A percentile compares a stretch with the other conserved stretches of the same genome.
Evolutionary conservation across 2,113 vertebrate genomes (phyloP).

Genomic region (Regulus satrapa): DNA sequence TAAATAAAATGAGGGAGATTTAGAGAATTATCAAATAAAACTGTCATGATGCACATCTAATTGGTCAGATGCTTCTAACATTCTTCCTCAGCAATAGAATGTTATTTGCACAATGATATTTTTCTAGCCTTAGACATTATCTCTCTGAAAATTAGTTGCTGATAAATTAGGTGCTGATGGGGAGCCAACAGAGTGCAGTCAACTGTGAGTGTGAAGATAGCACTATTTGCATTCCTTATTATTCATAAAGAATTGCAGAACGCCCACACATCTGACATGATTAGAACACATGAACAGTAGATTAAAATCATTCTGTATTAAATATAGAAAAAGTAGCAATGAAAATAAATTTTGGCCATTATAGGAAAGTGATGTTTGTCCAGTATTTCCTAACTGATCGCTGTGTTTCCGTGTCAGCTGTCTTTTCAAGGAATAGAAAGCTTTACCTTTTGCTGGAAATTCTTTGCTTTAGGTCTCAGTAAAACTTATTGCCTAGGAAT

Average conservation of each 20-base stretch:
- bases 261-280: slow-evolving; percentile 62
- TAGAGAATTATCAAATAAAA: not conserved
- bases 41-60: not conserved
- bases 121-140: slow-evolving; percentile 27
- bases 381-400: not conserved
- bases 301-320: slow-evolving; percentile 55
- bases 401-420: not conserved
- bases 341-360: slow-evolving; percentile 33
- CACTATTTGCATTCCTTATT: slow-evolving; percentile 59
- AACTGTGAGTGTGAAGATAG: slow-evolving; percentile 58
- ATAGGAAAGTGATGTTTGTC: slow-evolving; percentile 43
- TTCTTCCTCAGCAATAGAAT: slow-evolving; percentile 4
- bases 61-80: slow-evolving; percentile 2
- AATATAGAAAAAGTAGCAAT: slow-evolving; percentile 47
- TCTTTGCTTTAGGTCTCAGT: not conserved
- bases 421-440: not conserved
- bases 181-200: slow-evolving; percentile 55
- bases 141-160: slow-evolving; percentile 59
- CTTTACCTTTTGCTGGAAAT: not conserved
- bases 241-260: slow-evolving; percentile 53
- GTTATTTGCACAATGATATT: slow-evolving; percentile 36
- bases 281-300: slow-evolving; percentile 39
- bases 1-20: slow-evolving; percentile 45
- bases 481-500: not conserved
- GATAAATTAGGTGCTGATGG: slow-evolving; percentile 66